Percentiles rank a stretch among this genome's conserved stretches.
Evolutionary conservation across 2,113 vertebrate genomes (phyloP).

Genomic region (Pongo abelii): DNA sequence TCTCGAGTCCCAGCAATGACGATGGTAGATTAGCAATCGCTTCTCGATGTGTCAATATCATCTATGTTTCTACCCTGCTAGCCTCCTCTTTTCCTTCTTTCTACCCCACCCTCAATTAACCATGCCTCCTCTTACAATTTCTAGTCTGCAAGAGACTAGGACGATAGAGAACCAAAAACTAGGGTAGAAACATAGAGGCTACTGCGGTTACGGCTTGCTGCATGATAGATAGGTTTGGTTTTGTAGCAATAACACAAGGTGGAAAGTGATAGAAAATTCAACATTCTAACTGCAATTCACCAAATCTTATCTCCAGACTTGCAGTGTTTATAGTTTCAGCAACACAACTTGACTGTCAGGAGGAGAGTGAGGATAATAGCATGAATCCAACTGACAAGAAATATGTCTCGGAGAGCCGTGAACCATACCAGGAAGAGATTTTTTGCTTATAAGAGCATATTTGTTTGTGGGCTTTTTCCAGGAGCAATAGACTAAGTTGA

Average conservation of each 20-base stretch:
- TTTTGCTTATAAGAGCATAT: neutral
- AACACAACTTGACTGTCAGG: neutral
- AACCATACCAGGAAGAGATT: neutral
- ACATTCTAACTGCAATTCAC: accelerated
- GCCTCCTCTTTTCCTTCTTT: neutral
- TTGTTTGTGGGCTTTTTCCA: neutral
- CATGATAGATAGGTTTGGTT: neutral
- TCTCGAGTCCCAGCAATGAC: accelerated
- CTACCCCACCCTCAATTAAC: neutral
- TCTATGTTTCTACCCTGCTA: neutral
- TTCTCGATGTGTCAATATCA: accelerated
- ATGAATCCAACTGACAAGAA: too few relatives aligned
- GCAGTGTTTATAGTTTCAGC: neutral
- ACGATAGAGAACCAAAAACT: neutral
- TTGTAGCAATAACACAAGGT: accelerated
- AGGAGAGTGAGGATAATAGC: neutral
- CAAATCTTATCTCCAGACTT: neutral
- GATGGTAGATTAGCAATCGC: accelerated
- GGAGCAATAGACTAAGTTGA: neutral
- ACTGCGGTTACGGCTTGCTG: too few relatives aligned
- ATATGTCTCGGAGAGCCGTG: too few relatives aligned
- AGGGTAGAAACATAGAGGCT: too few relatives aligned
- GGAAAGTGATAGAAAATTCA: too few relatives aligned
- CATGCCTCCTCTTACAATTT: neutral
- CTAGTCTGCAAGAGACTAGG: neutral